A percentile compares a stretch with the other conserved stretches of the same genome.
Conservation (phyloP, 2,113 vertebrate genomes). For the Cinclus cinclus region DNA sequence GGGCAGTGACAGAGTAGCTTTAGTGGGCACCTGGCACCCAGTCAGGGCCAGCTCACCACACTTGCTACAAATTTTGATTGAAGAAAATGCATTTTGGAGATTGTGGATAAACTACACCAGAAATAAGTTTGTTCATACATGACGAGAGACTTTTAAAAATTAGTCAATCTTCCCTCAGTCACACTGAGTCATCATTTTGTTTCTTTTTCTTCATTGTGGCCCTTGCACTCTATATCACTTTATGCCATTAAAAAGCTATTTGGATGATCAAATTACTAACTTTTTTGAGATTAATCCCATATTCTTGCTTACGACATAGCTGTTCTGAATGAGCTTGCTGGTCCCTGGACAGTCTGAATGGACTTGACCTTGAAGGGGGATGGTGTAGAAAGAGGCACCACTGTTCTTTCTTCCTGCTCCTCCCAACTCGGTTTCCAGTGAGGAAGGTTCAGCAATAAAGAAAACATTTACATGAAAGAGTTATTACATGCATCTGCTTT, state of each 20-base stretch:
- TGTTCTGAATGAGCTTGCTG: not conserved
- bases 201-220: not conserved
- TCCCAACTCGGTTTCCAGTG: not conserved
- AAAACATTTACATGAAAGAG: not conserved
- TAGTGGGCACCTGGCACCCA: not conserved
- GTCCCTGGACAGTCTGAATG: not conserved
- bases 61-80: not conserved
- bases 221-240: not conserved
- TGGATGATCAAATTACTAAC: not conserved
- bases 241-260: not conserved
- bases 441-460: not conserved
- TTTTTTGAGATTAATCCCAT: not conserved
- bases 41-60: not conserved
- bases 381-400: not conserved
- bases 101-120: not conserved
- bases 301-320: not conserved
- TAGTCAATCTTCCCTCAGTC: not conserved
- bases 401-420: not conserved
- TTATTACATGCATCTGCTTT: constrained; percentile 31
- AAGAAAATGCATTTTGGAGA: not conserved
- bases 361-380: not conserved
- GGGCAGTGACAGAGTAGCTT: not conserved
- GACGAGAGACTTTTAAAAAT: not conserved
- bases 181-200: not conserved
- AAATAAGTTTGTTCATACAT: not conserved